Conservation (phyloP, 2,797 vertebrate genomes). For the Oreonectes daqikongensis region DNA sequence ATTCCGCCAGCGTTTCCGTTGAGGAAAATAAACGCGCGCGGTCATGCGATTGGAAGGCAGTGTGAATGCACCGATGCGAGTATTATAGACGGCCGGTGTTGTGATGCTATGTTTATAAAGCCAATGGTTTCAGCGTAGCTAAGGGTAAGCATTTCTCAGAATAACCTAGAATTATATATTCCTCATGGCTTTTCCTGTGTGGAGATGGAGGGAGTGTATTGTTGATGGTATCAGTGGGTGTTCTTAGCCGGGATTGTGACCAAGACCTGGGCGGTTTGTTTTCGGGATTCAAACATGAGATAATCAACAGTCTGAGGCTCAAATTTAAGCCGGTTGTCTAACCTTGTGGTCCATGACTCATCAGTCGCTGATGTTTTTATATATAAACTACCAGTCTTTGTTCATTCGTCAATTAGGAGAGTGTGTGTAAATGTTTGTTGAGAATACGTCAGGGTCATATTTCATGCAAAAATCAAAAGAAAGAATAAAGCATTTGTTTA, state of each 20-base stretch:
- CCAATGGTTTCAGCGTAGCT: conserved; percentile 13
- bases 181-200: conserved; percentile 21
- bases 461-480: background rate
- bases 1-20: conserved; percentile 1
- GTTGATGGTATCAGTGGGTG: conserved; percentile 32
- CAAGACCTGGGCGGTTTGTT: conserved; percentile 42
- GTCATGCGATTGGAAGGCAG: background rate
- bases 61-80: background rate
- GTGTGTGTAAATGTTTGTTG: background rate
- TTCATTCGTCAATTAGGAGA: background rate
- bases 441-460: background rate
- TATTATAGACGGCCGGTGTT: conserved; percentile 9
- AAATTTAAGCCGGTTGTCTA: conserved; percentile 49
- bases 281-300: conserved; percentile 35
- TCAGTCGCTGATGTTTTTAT: conserved; percentile 20
- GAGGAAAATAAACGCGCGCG: background rate
- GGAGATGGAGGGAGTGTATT: conserved; percentile 6
- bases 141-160: conserved; percentile 28
- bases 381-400: conserved; percentile 4
- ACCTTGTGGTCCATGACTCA: conserved; percentile 38
- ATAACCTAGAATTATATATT: conserved; percentile 47
- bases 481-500: too few species aligned
- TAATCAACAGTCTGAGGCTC: conserved; percentile 1
- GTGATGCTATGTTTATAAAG: conserved; percentile 22
- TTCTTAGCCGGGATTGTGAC: conserved; percentile 13